Evolutionary conservation across 2,113 vertebrate species (phyloP), one percentile per base, ranked within the genome.

Genomic region (Dendrocopos noguchii): DNA sequence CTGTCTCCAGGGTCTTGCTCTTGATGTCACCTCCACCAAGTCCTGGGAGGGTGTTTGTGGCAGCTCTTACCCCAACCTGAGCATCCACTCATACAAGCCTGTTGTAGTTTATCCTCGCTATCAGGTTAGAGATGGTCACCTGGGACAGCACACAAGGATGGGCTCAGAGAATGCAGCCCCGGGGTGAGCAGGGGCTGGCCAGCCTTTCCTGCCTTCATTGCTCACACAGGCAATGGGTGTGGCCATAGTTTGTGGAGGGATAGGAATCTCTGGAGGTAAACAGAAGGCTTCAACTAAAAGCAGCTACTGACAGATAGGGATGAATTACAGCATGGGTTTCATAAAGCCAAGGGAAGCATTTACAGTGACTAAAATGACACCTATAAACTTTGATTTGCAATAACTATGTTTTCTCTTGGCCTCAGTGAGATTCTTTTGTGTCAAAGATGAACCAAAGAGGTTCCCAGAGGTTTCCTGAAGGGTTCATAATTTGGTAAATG

Each of bases 121-220:
- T 25, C 19, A 7, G 20, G 20, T 39, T 39, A 25, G 22, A 36
- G 27, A 15, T 4, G 50, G 15, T 50, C 19, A 18, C 17, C 39
- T 22, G 52, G 57, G 46, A 15, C 53, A 71, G 9, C 24, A 8
- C 1, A 0, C 7, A 57, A 11, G 1, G 2, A 16, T 10, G 61
- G 63, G 36, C 46, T 78, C 1, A 0, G 16, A 28, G 44, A 53
- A 53, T 0, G 0, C 16, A 70, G 66, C 10, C 13, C 28, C 39
- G 29, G 81, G 34, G 22, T 14, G 18, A n/a, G 39, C 3, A 7
- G 53, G 8, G 47, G 3, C 36, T 60, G 65, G 19, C 15, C 83
- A 59, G 46, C 22, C 20, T 22, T 44, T 74, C 46, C 74, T 87
- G 71, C 31, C 53, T 84, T 47, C 1, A 0, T 44, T 4, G 2